A percentile compares a stretch with the other conserved stretches of the same genome.
These are phyloP conservation scores for Crematogaster levior DNA, from an alignment of 2,888 invertebrate genomes.

Conservation along the genomic window DNA sequence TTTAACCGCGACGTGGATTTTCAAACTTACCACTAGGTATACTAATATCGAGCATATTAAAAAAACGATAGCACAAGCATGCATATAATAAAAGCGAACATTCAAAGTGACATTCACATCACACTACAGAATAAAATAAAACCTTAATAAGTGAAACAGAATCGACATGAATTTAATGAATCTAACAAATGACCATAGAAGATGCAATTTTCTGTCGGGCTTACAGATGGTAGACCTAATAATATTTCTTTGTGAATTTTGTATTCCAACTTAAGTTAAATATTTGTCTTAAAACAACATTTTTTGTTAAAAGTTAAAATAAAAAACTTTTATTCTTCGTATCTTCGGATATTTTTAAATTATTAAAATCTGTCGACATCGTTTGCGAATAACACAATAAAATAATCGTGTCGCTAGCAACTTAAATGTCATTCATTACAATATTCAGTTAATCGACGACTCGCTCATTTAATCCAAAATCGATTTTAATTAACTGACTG, in stretches of 20 bases:
- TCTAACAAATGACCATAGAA: no score
- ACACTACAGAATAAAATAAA: background rate
- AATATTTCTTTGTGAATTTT: no score
- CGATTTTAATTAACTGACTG: background rate
- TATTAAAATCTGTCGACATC: background rate
- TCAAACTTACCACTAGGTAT: background rate
- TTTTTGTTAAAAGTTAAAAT: no score
- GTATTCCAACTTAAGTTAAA: no score
- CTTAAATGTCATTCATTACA: background rate
- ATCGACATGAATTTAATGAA: no score
- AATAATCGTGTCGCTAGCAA: background rate
- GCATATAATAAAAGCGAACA: constrained; percentile 6
- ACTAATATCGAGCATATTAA: constrained; percentile 31
- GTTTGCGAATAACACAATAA: background rate
- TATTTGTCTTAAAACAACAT: no score
- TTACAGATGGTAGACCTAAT: no score
- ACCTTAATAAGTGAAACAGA: no score
- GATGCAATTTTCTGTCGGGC: no score
- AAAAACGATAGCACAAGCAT: background rate
- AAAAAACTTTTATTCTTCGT: no score
- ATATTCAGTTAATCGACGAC: background rate
- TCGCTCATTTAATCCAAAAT: background rate
- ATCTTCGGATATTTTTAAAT: background rate
- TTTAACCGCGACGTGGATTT: constrained; percentile 3
- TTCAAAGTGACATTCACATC: background rate